Conservation (phyloP, 2,113 vertebrate genomes). For the Cranoglanis bouderius region DNA sequence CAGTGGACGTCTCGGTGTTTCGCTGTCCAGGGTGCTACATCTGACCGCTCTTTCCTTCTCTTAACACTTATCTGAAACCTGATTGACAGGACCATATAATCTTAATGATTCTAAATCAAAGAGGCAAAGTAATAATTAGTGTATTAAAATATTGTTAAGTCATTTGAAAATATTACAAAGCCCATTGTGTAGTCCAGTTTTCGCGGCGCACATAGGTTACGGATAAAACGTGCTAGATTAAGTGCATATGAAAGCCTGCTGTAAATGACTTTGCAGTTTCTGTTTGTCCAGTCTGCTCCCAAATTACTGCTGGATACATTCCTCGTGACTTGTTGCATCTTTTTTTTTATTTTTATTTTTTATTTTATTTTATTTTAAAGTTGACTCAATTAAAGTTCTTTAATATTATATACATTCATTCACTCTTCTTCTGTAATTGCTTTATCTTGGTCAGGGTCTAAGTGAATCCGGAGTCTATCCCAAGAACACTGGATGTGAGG, state of each 20-base stretch:
- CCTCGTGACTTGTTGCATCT: neutral
- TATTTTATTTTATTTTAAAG: too few species aligned
- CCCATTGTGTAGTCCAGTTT: neutral
- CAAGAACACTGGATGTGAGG: neutral
- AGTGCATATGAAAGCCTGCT: conserved; percentile 7
- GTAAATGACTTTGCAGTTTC: conserved; percentile 53
- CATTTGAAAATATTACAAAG: neutral
- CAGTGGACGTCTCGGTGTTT: neutral
- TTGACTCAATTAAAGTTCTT: neutral
- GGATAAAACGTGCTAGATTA: neutral
- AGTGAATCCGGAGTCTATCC: neutral
- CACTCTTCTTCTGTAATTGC: neutral
- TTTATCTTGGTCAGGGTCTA: neutral
- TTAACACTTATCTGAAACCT: neutral
- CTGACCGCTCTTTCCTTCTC: neutral
- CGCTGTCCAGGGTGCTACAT: conserved; percentile 56
- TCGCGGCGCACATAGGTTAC: neutral
- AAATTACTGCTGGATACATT: neutral
- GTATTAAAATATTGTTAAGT: neutral
- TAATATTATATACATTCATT: neutral
- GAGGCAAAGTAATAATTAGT: neutral
- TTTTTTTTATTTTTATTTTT: too few species aligned
- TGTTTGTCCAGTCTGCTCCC: neutral
- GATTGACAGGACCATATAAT: neutral
- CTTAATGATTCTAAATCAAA: neutral